Base-by-base conservation (phyloP, 1,140 invertebrate genomes). In the Ceratina australensis region DNA sequence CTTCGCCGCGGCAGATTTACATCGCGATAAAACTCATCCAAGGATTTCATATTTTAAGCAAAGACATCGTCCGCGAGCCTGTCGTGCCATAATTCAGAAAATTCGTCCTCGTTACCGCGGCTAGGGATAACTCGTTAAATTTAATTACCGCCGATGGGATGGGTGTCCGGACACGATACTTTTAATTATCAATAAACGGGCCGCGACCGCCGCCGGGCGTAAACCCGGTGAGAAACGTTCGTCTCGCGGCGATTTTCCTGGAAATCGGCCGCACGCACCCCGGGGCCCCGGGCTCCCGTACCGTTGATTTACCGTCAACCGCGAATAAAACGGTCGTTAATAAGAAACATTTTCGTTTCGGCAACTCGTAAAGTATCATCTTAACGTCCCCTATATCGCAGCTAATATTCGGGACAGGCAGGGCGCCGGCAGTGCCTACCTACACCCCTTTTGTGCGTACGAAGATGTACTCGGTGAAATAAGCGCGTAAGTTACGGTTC, bases 401-500 rank as follows among this genome's bases (percentile, higher is more conserved):
- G 64, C 50, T 76, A 79, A 79, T 80, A 76, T 80, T 69, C 78
- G 65, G 28, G 61, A 80, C 60, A 65, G 65, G 57, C 59, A 67
- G 78, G 75, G 72, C 59, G 50, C 26, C 56, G 52, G 52, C 16
- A 18, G 52, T 16, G 5, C 33, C 33, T 49, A 57, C 81, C 60
- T 59, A 59, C 49, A 12, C 54, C 33, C 24, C 75, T 64, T 78
- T 78, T 54, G 50, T 54, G 22, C 65, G 57, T 60, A 57, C 60
- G 63, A 60, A 71, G 68, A 76, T 22, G 72, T 73, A 79, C 65
- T 79, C 75, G 75, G 24, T 78, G 47, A 76, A 85, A 84, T 85
- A 85, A 85, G 75, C 72, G 67, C 16, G 66, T 76, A 76, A 81
- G 33, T 84, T 84, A 85, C 75, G 82, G 82, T 54, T 68, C n/a